Base-by-base conservation (phyloP, 2,888 invertebrate species). In the Pimpla rufipes region DNA sequence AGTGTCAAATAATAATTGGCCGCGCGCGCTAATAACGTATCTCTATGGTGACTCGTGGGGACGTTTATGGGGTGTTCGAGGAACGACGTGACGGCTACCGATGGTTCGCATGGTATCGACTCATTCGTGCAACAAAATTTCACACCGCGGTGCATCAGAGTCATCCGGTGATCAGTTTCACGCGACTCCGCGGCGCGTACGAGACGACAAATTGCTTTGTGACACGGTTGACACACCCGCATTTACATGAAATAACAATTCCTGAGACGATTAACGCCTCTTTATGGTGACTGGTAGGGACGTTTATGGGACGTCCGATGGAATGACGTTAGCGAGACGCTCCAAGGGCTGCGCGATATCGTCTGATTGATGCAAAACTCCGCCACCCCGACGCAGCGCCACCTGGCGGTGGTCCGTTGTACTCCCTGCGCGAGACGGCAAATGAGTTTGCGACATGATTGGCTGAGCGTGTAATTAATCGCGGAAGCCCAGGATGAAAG, bases 141-240 rank as follows among this genome's bases (percentile, higher is more conserved):
- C 29, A n/a, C n/a, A n/a, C n/a, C n/a, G 29, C 29, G 29, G 29
- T 29, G 29, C 29, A 5, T n/a, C 29, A 29, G 29, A 29, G 29
- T 29, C n/a, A n/a, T n/a, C 29, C 29, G 29, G 5, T 5, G 29
- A 29, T 29, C 29, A 5, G 29, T 29, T 29, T 29, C 29, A 5
- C 29, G 29, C 5, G 29, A 29, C 29, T 29, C 29, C 82, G 81
- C n/a, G n/a, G n/a, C n/a, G n/a, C n/a, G n/a, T n/a, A n/a, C 59
- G 81, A 87, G 88, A 90, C 89, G 89, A 90, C 87, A 89, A 90
- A 90, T 88, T 89, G 89, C 89, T 87, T 89, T 85, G 88, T 85
- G 86, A 83, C 88, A 88, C 84, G 87, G 83, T 85, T 89, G 87
- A 87, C 89, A n/a, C n/a, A n/a, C n/a, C n/a, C n/a, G n/a, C n/a